These are phyloP conservation scores for Centropristis striata DNA, from an alignment of 2,113 vertebrate genomes.

Conservation along the genomic window DNA sequence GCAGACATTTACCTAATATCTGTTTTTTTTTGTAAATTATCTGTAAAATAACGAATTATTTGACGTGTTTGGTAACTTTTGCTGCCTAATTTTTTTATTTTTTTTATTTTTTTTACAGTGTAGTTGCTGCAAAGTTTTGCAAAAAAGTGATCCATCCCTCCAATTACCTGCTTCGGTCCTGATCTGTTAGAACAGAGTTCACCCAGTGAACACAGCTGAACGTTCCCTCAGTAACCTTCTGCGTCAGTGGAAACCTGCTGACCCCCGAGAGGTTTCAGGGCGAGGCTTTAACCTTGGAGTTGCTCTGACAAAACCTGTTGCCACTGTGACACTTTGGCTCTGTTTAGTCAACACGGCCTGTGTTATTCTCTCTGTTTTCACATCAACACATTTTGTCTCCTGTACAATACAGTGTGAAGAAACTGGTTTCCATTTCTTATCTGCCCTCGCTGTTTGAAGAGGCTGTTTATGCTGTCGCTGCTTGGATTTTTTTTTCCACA, in stretches of 20 bases:
- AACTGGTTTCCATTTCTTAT: slow-evolving; percentile 84
- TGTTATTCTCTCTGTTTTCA: slow-evolving; percentile 91
- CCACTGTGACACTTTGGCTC: slow-evolving; percentile 87
- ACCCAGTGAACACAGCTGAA: not conserved
- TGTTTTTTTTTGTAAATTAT: too few relatives aligned
- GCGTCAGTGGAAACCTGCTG: slow-evolving; percentile 28
- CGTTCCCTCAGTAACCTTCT: slow-evolving; percentile 8
- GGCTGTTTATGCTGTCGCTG: slow-evolving; percentile 43
- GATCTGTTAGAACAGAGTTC: not conserved
- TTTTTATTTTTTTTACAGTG: too few relatives aligned
- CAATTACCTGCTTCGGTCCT: not conserved
- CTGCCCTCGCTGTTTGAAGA: slow-evolving; percentile 60
- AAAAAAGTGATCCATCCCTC: too few relatives aligned
- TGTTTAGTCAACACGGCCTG: slow-evolving; percentile 93
- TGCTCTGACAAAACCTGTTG: slow-evolving; percentile 81
- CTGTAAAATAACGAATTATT: too few relatives aligned
- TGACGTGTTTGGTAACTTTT: too few relatives aligned
- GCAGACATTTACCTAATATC: too few relatives aligned
- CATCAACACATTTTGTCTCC: slow-evolving; percentile 87
- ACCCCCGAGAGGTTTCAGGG: slow-evolving; percentile 33
- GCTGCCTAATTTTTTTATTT: too few relatives aligned
- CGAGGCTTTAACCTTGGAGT: slow-evolving; percentile 84
- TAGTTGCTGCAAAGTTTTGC: not conserved
- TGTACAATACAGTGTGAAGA: slow-evolving; percentile 80
- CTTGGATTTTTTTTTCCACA: slow-evolving; percentile 22